Conservation (phyloP, 2,888 invertebrate species). For the Nephrotoma appendiculata region DNA sequence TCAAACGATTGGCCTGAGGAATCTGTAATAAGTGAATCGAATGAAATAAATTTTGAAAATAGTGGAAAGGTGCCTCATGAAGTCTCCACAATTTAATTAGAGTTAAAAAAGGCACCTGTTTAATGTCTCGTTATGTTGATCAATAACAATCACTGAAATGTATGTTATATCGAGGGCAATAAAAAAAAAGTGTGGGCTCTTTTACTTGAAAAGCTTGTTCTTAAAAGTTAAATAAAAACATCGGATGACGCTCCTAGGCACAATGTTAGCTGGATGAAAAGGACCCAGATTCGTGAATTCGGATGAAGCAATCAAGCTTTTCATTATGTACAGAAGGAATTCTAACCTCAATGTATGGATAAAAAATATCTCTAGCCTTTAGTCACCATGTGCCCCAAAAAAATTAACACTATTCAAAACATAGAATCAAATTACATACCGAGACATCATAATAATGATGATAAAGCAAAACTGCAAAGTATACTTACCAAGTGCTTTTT, state of each 20-base stretch:
- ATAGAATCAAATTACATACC: not conserved
- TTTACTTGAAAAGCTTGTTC: too few species aligned
- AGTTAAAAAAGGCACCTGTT: too few species aligned
- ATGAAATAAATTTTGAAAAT: not conserved
- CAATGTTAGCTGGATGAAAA: too few species aligned
- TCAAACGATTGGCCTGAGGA: not conserved
- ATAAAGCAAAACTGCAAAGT: constrained; percentile 15
- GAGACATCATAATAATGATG: not conserved
- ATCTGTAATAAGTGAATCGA: not conserved
- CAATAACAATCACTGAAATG: too few species aligned
- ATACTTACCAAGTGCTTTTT: constrained; percentile 40
- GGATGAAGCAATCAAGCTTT: too few species aligned
- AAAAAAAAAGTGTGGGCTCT: too few species aligned
- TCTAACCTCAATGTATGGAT: not conserved
- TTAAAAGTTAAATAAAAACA: too few species aligned
- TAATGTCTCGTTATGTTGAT: too few species aligned
- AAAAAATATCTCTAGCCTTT: not conserved
- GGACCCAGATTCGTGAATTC: too few species aligned
- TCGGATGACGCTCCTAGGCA: too few species aligned
- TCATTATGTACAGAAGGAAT: not conserved
- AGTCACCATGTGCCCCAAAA: not conserved
- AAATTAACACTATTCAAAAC: not conserved
- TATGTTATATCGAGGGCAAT: too few species aligned
- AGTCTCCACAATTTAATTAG: not conserved
- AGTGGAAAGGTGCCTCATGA: not conserved